Conservation (phyloP, 2,888 invertebrate genomes). For the Panopea generosa region DNA sequence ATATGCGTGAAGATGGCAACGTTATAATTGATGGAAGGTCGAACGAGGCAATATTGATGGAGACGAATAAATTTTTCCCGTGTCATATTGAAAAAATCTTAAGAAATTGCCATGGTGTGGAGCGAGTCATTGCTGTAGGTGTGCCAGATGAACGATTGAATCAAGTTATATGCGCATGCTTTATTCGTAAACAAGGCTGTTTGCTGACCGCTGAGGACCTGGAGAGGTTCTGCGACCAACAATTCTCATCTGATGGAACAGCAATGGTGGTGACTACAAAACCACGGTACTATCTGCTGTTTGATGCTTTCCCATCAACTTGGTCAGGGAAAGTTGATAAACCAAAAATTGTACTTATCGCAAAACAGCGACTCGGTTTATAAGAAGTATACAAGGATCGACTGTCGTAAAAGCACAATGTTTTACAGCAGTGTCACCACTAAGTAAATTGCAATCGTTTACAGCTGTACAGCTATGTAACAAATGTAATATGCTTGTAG, state of each 20-base stretch:
- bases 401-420: no score
- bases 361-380: constrained; percentile 8
- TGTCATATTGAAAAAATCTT: no score
- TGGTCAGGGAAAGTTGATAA: constrained; percentile 17
- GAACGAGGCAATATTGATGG: constrained; percentile 13
- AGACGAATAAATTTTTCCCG: constrained; percentile 41
- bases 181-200: background rate
- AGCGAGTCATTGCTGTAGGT: constrained; percentile 20
- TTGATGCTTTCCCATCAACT: constrained; percentile 13
- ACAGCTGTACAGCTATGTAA: no score
- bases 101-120: constrained; percentile 8
- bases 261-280: background rate
- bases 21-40: constrained; percentile 24
- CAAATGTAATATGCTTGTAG: no score
- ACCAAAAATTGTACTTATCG: background rate
- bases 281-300: constrained; percentile 19
- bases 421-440: no score
- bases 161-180: constrained; percentile 26
- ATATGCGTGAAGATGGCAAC: constrained; percentile 18
- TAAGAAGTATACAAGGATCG: no score
- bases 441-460: no score
- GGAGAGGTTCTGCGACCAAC: constrained; percentile 16
- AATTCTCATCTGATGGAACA: background rate
- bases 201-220: background rate
- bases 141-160: constrained; percentile 16